Conservation (phyloP, 1,140 invertebrate genomes). For the Probaryconus sp. region DNA sequence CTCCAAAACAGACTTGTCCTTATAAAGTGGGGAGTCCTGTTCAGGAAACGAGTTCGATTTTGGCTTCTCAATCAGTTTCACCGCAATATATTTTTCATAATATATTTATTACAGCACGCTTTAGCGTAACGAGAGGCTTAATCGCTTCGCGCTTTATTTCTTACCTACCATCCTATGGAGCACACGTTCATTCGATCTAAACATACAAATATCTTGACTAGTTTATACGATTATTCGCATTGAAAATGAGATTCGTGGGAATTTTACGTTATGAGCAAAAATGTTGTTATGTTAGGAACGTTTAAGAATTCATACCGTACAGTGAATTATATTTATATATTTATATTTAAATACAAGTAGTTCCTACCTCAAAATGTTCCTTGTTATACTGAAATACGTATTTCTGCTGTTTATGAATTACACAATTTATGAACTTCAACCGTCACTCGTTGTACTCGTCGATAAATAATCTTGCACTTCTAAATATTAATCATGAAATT, state of each 20-base stretch:
- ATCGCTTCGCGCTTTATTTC: conserved; percentile 21
- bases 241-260: conserved; percentile 35
- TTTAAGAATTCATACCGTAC: too few species aligned
- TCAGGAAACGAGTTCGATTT: conserved; percentile 67
- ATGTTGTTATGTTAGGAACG: too few species aligned
- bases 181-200: conserved; percentile 16
- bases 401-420: too few species aligned
- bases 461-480: too few species aligned
- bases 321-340: too few species aligned
- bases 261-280: too few species aligned
- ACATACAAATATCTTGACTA: conserved; percentile 22
- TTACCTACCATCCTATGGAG: conserved; percentile 24
- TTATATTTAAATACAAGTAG: too few species aligned
- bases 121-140: conserved; percentile 16
- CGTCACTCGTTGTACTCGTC: too few species aligned
- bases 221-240: conserved; percentile 12
- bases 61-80: conserved; percentile 61
- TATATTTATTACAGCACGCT: conserved; percentile 48
- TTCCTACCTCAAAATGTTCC: too few species aligned
- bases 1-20: conserved; percentile 65
- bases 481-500: too few species aligned
- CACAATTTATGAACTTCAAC: too few species aligned
- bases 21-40: conserved; percentile 71
- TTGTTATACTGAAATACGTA: too few species aligned
- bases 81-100: conserved; percentile 56